Conservation (phyloP, 1,140 invertebrate genomes). For the Galendromus occidentalis region DNA sequence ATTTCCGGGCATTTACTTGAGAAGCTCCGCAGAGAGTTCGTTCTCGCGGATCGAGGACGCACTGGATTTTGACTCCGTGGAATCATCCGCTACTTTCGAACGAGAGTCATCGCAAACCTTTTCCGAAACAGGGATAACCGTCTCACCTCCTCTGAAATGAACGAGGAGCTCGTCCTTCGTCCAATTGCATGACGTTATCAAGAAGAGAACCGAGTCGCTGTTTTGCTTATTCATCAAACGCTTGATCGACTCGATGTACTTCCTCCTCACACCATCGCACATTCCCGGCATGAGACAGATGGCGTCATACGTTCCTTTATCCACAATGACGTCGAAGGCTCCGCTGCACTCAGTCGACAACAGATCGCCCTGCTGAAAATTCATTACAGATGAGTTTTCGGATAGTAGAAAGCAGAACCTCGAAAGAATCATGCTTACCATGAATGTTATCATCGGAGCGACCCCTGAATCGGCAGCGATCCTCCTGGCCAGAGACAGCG, state of each 20-base stretch:
- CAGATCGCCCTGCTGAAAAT: not conserved
- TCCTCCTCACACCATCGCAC: too few relatives aligned
- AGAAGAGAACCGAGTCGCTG: not conserved
- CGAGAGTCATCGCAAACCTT: not conserved
- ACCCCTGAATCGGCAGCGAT: not conserved
- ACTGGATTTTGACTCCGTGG: not conserved
- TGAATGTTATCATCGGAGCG: too few relatives aligned
- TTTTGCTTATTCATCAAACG: too few relatives aligned
- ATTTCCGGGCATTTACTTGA: too few relatives aligned
- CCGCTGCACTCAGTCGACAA: not conserved
- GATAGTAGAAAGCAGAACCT: too few relatives aligned
- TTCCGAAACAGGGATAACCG: not conserved
- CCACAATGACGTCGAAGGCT: constrained; percentile 13
- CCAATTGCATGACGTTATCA: constrained; percentile 17
- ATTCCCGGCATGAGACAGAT: constrained; percentile 14
- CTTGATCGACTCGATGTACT: too few relatives aligned
- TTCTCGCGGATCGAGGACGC: too few relatives aligned
- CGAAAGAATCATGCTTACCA: too few relatives aligned
- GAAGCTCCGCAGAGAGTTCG: too few relatives aligned
- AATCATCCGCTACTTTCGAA: not conserved
- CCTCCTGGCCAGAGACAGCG: constrained; percentile 11
- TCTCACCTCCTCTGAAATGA: constrained; percentile 12
- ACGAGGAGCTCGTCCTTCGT: constrained; percentile 12
- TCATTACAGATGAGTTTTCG: too few relatives aligned
- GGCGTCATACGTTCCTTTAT: constrained; percentile 17